Conservation (phyloP, 2,113 vertebrate species). For the Jaculus jaculus region DNA sequence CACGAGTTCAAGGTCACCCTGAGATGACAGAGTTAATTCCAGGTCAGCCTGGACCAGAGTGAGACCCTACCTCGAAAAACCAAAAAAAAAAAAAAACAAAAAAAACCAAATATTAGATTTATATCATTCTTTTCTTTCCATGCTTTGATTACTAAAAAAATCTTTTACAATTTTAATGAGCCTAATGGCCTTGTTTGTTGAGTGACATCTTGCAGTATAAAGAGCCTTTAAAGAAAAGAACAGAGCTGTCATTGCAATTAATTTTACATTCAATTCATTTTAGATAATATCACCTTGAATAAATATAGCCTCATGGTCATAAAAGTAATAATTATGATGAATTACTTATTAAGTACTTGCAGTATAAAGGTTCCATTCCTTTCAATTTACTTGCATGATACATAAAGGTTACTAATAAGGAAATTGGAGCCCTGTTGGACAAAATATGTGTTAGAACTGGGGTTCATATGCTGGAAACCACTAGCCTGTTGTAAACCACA, state of each 20-base stretch:
- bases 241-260: neutral
- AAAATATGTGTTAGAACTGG: neutral
- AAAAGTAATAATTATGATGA: neutral
- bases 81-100: no score
- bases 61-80: no score
- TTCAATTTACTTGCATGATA: constrained; percentile 6
- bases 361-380: neutral
- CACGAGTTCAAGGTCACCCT: no score
- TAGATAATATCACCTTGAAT: constrained; percentile 25
- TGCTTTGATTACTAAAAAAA: neutral
- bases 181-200: neutral
- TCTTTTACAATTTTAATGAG: constrained; percentile 2
- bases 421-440: neutral
- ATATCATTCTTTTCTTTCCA: neutral
- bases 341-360: neutral
- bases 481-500: neutral
- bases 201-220: neutral
- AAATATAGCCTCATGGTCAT: neutral
- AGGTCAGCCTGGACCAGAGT: no score
- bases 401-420: neutral
- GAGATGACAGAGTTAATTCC: no score
- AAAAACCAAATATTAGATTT: neutral
- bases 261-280: constrained; percentile 28
- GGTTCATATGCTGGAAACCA: neutral
- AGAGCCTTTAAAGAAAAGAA: neutral